phyloP scores from a whole-genome alignment of 2,888 invertebrate species.

The Gisinianus flammeolus region DNA sequence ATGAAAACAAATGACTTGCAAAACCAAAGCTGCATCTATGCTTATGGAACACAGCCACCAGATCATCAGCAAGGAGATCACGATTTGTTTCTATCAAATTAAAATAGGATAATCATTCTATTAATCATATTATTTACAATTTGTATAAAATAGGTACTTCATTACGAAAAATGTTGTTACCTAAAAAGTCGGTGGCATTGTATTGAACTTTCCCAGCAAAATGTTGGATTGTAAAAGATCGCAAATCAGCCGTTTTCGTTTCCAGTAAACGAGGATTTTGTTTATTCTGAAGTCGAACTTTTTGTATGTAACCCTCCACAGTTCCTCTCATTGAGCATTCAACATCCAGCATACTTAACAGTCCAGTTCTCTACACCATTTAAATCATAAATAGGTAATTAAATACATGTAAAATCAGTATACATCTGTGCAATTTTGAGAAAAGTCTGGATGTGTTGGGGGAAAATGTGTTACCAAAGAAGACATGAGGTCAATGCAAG shows the following conservation, averaged over 20 bases:
- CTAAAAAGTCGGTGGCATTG: constrained; percentile 84
- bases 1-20: constrained; percentile 92
- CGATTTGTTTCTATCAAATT: constrained; percentile 79
- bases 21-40: constrained; percentile 96
- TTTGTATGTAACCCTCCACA: constrained; percentile 79
- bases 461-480: constrained; percentile 75
- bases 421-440: no score
- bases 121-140: no score
- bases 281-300: constrained; percentile 80
- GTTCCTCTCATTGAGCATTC: constrained; percentile 85
- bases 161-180: no score
- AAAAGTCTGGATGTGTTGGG: no score
- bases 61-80: constrained; percentile 88
- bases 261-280: constrained; percentile 82
- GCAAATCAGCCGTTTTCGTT: constrained; percentile 72
- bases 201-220: constrained; percentile 86
- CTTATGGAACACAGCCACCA: constrained; percentile 90
- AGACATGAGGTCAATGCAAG: constrained; percentile 93
- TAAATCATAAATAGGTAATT: not conserved
- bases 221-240: constrained; percentile 88
- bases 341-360: constrained; percentile 74
- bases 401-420: no score
- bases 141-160: no score
- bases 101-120: not conserved
- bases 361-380: not conserved